These are phyloP conservation scores for Atherix ibis DNA, from an alignment of 2,888 invertebrate species.

Conservation along the genomic window DNA sequence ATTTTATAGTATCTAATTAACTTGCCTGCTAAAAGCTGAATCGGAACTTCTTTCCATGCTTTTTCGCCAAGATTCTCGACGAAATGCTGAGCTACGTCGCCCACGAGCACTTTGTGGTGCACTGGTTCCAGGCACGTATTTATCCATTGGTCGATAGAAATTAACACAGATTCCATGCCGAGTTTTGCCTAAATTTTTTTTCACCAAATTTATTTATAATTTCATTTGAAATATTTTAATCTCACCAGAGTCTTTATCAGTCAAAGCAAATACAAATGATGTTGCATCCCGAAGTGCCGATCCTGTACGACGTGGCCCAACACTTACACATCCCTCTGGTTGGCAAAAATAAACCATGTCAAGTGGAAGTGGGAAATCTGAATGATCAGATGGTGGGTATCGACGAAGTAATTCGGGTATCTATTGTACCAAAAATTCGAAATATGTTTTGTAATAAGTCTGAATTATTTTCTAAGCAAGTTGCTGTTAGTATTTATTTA, in stretches of 20 bases:
- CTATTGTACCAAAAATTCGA: slow-evolving; percentile 31
- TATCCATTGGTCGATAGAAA: slow-evolving; percentile 87
- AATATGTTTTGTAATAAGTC: not conserved
- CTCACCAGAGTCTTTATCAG: slow-evolving; percentile 90
- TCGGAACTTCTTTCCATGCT: slow-evolving; percentile 86
- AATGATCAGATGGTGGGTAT: slow-evolving; percentile 91
- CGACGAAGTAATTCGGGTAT: slow-evolving; percentile 86
- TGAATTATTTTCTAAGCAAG: too few species aligned
- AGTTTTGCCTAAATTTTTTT: slow-evolving; percentile 38
- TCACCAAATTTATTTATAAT: not conserved
- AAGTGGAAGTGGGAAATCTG: slow-evolving; percentile 90
- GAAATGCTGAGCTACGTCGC: slow-evolving; percentile 39
- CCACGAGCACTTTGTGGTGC: slow-evolving; percentile 23
- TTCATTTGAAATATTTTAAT: not conserved
- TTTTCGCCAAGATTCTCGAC: slow-evolving; percentile 79
- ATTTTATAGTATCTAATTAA: too few species aligned
- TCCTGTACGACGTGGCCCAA: slow-evolving; percentile 67
- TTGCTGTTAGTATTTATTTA: too few species aligned
- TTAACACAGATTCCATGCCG: slow-evolving; percentile 96
- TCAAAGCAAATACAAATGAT: slow-evolving; percentile 94
- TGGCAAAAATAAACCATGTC: slow-evolving; percentile 99
- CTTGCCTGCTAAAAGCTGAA: slow-evolving; percentile 84
- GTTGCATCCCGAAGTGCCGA: slow-evolving; percentile 70
- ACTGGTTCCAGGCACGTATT: slow-evolving; percentile 30
- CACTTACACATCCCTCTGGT: slow-evolving; percentile 92